Percentiles rank a stretch among this genome's conserved stretches.
phyloP scores from a whole-genome alignment of 2,888 invertebrate genomes.

The Lamellibrachia columna region DNA sequence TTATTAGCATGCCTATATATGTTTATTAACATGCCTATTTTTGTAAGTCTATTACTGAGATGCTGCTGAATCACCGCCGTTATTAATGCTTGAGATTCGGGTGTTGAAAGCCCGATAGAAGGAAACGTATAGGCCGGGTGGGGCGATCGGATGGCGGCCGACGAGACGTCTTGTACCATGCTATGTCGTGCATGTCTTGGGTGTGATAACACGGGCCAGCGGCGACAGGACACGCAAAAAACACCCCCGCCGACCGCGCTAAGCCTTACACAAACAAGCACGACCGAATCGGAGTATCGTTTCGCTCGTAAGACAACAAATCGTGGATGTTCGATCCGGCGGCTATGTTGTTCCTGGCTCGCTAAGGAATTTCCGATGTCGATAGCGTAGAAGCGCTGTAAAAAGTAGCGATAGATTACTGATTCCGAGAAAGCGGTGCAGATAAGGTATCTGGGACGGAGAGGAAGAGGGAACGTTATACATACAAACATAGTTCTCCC shows the following conservation, averaged over 20 bases:
- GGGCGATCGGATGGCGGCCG: neutral
- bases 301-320: conserved; percentile 12
- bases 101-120: neutral
- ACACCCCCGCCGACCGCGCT: neutral
- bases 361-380: neutral
- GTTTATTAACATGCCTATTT: neutral
- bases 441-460: neutral
- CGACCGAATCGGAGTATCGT: neutral
- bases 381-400: neutral
- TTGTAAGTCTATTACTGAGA: neutral
- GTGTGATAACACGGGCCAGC: neutral
- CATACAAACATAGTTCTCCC: neutral
- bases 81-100: neutral
- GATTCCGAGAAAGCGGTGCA: neutral
- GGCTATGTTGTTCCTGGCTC: neutral
- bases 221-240: conserved; percentile 16
- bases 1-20: neutral
- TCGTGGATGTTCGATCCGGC: neutral
- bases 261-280: conserved; percentile 7
- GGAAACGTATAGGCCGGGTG: neutral
- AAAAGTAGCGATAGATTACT: conserved; percentile 3
- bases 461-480: conserved; percentile 1
- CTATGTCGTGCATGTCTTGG: neutral
- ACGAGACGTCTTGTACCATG: conserved; percentile 16
- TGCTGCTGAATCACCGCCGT: neutral